A percentile compares a stretch with the other conserved stretches of the same genome.
phyloP scores from a whole-genome alignment of 2,113 vertebrate genomes.

The Dicentrarchus labrax region DNA sequence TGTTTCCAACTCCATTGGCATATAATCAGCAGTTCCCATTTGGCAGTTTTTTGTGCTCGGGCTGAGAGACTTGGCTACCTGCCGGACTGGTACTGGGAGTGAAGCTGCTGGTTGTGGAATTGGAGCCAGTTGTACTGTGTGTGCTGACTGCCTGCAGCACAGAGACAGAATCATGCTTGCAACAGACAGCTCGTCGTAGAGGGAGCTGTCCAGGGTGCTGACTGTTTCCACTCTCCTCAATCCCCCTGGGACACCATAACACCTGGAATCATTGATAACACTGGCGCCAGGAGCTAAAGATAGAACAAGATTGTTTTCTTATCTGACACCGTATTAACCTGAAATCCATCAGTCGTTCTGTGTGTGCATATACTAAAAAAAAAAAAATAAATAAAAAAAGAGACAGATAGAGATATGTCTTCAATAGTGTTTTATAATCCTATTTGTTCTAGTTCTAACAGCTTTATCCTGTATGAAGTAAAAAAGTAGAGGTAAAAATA shows the following conservation, averaged over 20 bases:
- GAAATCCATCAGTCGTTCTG: neutral
- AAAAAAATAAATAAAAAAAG: neutral
- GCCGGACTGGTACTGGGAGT: neutral
- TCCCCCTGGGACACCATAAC: neutral
- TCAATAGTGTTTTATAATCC: no score
- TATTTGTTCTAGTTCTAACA: no score
- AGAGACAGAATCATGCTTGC: neutral
- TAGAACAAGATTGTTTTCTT: neutral
- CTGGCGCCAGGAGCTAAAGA: neutral
- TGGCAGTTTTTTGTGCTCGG: neutral
- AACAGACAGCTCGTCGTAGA: neutral
- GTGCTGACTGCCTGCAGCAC: neutral
- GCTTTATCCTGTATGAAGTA: no score
- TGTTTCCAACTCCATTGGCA: neutral
- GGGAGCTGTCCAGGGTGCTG: slow-evolving; percentile 56
- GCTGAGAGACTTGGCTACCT: slow-evolving; percentile 2
- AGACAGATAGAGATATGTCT: no score
- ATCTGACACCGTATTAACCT: neutral
- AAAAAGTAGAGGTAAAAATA: no score
- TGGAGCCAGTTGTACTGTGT: neutral
- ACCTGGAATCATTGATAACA: neutral
- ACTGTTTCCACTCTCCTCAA: neutral
- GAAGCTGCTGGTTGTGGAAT: neutral
- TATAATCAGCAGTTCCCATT: neutral
- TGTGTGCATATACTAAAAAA: neutral